phyloP scores from a whole-genome alignment of 2,888 invertebrate genomes.

The Drosophila quinaria region DNA sequence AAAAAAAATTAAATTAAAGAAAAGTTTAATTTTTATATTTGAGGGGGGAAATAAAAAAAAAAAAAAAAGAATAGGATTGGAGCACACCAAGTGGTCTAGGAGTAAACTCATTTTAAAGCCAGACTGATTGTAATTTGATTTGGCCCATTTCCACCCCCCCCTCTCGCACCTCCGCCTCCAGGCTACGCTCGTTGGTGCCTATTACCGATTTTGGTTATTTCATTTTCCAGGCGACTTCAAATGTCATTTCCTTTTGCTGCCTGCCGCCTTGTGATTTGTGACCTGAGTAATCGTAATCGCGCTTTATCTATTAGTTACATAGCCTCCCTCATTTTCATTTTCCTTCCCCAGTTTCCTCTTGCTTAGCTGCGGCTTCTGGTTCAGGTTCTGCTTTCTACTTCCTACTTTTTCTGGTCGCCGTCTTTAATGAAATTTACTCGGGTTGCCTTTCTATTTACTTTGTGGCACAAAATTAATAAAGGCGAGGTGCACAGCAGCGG shows the following conservation, averaged over 20 bases:
- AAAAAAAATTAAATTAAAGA: no score
- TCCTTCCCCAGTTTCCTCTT: conserved; percentile 7
- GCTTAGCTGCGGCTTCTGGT: neutral
- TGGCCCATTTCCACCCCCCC: conserved; percentile 13
- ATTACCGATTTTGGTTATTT: conserved; percentile 70
- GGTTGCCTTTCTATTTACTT: conserved; percentile 72
- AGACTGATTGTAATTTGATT: conserved; percentile 78
- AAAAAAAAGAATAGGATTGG: no score
- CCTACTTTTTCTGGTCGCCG: conserved; percentile 38
- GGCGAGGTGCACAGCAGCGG: conserved; percentile 48
- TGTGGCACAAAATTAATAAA: conserved; percentile 75
- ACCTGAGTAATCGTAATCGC: conserved; percentile 68
- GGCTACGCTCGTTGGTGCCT: conserved; percentile 40
- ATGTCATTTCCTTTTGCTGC: conserved; percentile 67
- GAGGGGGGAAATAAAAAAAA: no score
- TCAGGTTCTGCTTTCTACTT: conserved; percentile 3
- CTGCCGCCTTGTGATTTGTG: conserved; percentile 63
- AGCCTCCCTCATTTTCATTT: conserved; percentile 41
- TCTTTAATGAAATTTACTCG: conserved; percentile 76
- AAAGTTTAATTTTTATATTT: no score
- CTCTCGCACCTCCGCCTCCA: conserved; percentile 1
- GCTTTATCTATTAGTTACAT: conserved; percentile 75
- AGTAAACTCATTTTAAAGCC: conserved; percentile 68
- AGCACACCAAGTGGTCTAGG: conserved; percentile 25
- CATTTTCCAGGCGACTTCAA: conserved; percentile 72